These are phyloP conservation scores for Trisateles emortualis DNA, from an alignment of 2,888 invertebrate species.

Conservation along the genomic window DNA sequence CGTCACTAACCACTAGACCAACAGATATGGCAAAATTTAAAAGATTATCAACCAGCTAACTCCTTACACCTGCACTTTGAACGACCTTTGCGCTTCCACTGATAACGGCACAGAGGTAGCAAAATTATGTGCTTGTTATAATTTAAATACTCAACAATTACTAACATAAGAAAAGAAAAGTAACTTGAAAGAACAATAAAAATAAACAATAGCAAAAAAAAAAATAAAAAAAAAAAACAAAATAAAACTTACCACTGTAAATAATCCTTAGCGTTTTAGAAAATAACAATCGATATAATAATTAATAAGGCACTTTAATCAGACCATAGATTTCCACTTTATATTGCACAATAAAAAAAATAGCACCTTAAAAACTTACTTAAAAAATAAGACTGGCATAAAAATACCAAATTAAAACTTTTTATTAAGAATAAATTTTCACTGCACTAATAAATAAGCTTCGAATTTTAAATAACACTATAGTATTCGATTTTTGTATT, in stretches of 20 bases:
- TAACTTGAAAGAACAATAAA: too few species aligned
- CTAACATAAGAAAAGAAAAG: too few species aligned
- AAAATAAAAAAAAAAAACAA: neutral
- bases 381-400: neutral
- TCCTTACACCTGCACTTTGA: too few species aligned
- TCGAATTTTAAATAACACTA: conserved; percentile 6
- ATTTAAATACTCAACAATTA: too few species aligned
- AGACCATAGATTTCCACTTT: conserved; percentile 57
- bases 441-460: conserved; percentile 1
- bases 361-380: conserved; percentile 3
- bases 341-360: conserved; percentile 41
- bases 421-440: neutral
- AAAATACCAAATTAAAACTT: conserved; percentile 1
- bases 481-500: conserved; percentile 17
- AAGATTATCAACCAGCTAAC: too few species aligned
- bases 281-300: conserved; percentile 15
- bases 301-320: conserved; percentile 60
- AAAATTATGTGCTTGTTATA: too few species aligned
- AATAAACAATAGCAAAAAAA: too few species aligned
- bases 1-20: too few species aligned
- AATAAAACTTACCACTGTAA: conserved; percentile 28
- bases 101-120: too few species aligned
- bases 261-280: conserved; percentile 25
- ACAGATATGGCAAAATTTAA: too few species aligned
- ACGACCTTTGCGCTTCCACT: too few species aligned